Conservation (phyloP, 2,888 invertebrate species). For the Stratiomys singularior region DNA sequence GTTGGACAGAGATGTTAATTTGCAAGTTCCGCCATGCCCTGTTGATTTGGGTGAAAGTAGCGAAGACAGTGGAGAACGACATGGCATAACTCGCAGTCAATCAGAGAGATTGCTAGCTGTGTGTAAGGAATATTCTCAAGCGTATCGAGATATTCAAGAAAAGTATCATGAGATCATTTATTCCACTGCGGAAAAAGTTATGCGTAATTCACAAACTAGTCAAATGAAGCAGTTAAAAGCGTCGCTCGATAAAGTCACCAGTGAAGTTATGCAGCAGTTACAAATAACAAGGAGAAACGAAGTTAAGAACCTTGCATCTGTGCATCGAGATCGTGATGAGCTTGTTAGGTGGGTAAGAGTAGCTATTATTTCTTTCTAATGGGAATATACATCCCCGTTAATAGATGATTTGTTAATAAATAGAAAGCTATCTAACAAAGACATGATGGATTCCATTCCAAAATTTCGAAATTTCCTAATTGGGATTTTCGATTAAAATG, state of each 20-base stretch:
- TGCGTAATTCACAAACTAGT: slow-evolving; percentile 79
- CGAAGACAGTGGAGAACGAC: slow-evolving; percentile 60
- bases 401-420: too few species aligned
- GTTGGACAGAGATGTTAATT: slow-evolving; percentile 62
- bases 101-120: slow-evolving; percentile 73
- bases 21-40: slow-evolving; percentile 66
- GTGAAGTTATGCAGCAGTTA: slow-evolving; percentile 81
- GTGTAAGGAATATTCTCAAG: slow-evolving; percentile 74
- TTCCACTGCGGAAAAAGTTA: slow-evolving; percentile 80
- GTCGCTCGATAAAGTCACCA: slow-evolving; percentile 76
- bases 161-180: slow-evolving; percentile 86
- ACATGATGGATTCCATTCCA: too few species aligned
- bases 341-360: slow-evolving; percentile 80
- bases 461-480: too few species aligned
- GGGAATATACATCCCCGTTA: too few species aligned
- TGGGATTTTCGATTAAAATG: too few species aligned
- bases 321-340: slow-evolving; percentile 91
- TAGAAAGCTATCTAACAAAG: too few species aligned
- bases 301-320: slow-evolving; percentile 86
- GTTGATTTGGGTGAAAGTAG: slow-evolving; percentile 66
- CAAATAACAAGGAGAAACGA: slow-evolving; percentile 87
- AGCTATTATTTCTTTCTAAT: too few species aligned
- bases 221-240: slow-evolving; percentile 82
- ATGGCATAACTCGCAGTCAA: slow-evolving; percentile 71
- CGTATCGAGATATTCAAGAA: slow-evolving; percentile 81